Base-by-base conservation (phyloP, 23 tunicate species). In the Styela clava region DNA sequence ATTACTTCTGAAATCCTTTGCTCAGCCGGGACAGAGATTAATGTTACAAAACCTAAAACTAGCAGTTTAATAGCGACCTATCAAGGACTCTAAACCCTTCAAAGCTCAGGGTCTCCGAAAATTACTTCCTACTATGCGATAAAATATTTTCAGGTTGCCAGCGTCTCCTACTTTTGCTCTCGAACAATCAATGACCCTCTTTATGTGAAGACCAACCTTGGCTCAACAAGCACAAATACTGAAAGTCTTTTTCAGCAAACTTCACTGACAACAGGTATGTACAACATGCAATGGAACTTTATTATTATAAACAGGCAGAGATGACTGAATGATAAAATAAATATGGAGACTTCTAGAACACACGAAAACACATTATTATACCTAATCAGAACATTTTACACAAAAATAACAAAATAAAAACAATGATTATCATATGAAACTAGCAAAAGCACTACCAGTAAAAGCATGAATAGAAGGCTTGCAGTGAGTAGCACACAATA, bases 131-230 rank as follows among this genome's bases (percentile, higher is more conserved):
- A n/a, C n/a, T n/a, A n/a, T n/a, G n/a, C n/a, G n/a, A n/a, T n/a
- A n/a, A n/a, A n/a, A n/a, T n/a, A n/a, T n/a, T n/a, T n/a, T 12
- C 16, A 71, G 77, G 34, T 5, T 3, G 35, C 77, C 3, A 71
- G 29, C 5, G 77, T 71, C 77, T 26, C 34, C 7, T 71, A 71
- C 35, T 22, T 71, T 21, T 71, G 77, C 77, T 33, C 77, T 27
- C 7, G 77, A 21, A 71, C 16, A 12, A 44, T 5, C 56, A 32
- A 71, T 35, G 77, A 71, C 37, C 24, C 77, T 2, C 24, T 30
- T 32, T 29, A 18, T 16, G 77, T 71, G 12, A 71, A 71, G 35
- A 27, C 35, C 27, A 71, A 71, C 35, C 27, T 35, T 71, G 77
- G 77, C 35, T 12, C 56, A 44, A 44, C 56, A 44, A 12, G 12